These are phyloP conservation scores for Agrotis segetum DNA, from an alignment of 2,888 invertebrate species.

Conservation along the genomic window DNA sequence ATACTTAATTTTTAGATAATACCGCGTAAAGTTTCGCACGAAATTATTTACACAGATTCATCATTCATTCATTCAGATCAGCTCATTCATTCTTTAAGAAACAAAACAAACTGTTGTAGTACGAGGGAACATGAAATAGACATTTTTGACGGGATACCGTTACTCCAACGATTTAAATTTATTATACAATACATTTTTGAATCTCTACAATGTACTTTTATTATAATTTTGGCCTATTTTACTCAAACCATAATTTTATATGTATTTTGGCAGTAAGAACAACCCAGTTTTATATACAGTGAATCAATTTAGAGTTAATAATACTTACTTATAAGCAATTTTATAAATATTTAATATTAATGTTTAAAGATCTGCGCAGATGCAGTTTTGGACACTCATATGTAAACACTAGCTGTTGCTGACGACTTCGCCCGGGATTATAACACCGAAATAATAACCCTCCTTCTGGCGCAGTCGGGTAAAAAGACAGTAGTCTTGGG, in stretches of 20 bases:
- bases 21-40: neutral
- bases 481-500: too few relatives aligned
- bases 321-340: neutral
- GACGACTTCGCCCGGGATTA: too few relatives aligned
- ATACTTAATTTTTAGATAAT: neutral
- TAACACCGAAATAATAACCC: too few relatives aligned
- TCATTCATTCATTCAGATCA: neutral
- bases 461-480: too few relatives aligned
- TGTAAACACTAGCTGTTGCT: too few relatives aligned
- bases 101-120: neutral
- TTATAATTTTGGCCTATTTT: neutral
- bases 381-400: too few relatives aligned
- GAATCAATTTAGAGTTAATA: neutral
- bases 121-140: neutral
- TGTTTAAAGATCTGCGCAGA: too few relatives aligned
- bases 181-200: neutral
- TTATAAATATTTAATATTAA: slow-evolving; percentile 12
- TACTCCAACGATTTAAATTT: neutral
- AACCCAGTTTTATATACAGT: slow-evolving; percentile 12
- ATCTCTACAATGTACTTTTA: neutral
- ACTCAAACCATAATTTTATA: neutral
- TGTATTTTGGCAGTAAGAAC: neutral
- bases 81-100: neutral
- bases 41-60: too few relatives aligned
- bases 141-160: neutral